Base-by-base conservation (phyloP, 2,888 invertebrate genomes). In the Harpalus rufipes region DNA sequence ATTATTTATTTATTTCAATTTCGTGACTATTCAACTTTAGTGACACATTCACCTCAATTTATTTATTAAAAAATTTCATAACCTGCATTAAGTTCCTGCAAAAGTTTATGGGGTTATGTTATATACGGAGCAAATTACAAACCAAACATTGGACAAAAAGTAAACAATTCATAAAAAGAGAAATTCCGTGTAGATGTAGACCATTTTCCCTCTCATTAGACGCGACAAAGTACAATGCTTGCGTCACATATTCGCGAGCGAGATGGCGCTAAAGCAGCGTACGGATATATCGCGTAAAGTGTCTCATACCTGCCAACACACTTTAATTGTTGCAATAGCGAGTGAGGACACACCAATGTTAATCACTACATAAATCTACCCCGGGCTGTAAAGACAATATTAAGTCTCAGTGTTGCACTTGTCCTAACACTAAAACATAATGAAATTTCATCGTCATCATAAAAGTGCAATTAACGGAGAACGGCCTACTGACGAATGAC, bases 341-440 rank as follows among this genome's bases (percentile, higher is more conserved):
- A 39, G 59, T 44, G 18, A 51, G 58, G 79, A 79, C 76, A 76
- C 82, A 83, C 82, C 74, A 41, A 74, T 83, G 82, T 83, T 83
- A 83, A 83, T 72, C 82, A 74, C 74, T 83, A 72, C 82, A 76
- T 84, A 90, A 90, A 90, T 90, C 90, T 90, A 89, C 87, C 88
- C 88, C 86, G 88, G 88, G 88, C 89, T 88, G 89, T 90, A 90
- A 90, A 90, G 90, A 89, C 90, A 89, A 90, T 90, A 90, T 90
- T 90, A 90, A 90, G 89, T 89, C 89, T 87, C 86, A 76, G 84
- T 84, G 76, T 84, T 84, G 76, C 84, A 76, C 84, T 76, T 84
- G 76, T 84, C 74, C 74, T 84, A 61, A 84, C 76, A 81, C 65
- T 81, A 84, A 76, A 63, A 51, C 84, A 84, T 84, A 84, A 84